Evolutionary conservation across 1,140 invertebrate genomes (phyloP).

Genomic region (Reticulitermes speratus): DNA sequence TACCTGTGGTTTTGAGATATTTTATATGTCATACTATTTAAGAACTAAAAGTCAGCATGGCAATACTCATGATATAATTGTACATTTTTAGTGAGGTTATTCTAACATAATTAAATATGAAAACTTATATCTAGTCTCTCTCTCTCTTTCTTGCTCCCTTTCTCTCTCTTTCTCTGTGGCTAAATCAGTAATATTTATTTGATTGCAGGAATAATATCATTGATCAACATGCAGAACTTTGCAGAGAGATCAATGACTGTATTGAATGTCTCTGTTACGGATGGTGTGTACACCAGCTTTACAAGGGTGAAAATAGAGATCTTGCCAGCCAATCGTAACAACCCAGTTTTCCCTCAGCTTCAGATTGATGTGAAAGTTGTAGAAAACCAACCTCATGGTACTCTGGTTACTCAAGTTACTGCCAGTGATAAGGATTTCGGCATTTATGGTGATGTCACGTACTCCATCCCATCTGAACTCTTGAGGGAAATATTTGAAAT

Average conservation of each 20-base stretch:
- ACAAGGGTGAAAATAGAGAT: constrained; percentile 77
- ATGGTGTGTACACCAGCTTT: constrained; percentile 87
- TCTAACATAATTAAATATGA: no score
- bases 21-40: no score
- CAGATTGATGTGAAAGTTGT: constrained; percentile 72
- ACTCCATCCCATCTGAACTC: constrained; percentile 77
- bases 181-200: neutral
- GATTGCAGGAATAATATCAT: constrained; percentile 57
- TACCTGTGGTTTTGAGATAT: no score
- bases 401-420: constrained; percentile 68
- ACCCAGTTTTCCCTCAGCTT: constrained; percentile 73
- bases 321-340: constrained; percentile 74
- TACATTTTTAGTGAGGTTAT: no score
- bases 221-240: constrained; percentile 67
- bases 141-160: no score
- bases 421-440: constrained; percentile 81
- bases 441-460: constrained; percentile 75
- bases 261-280: constrained; percentile 86
- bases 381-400: constrained; percentile 80
- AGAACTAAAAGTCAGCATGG: no score
- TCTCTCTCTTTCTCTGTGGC: no score
- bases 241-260: constrained; percentile 60
- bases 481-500: constrained; percentile 77
- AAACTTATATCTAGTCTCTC: no score
- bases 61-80: no score